Evolutionary conservation across 2,113 vertebrate species (phyloP).

Genomic region (Raja brachyura): DNA sequence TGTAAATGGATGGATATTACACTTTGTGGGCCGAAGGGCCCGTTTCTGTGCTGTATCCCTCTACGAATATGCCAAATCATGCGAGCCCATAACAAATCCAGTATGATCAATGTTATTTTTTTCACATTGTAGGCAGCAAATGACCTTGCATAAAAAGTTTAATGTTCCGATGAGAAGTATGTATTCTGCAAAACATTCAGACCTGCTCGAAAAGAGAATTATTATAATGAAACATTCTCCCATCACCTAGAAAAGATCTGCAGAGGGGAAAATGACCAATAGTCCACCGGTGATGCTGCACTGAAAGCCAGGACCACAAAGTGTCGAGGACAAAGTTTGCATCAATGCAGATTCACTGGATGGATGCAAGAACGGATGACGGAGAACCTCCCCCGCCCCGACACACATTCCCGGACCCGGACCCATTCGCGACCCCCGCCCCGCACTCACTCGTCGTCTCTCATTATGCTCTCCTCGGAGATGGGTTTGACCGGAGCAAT

Average conservation of each 20-base stretch:
- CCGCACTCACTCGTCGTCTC: conserved; percentile 84
- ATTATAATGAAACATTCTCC: not conserved
- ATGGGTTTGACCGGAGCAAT: conserved; percentile 72
- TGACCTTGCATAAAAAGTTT: not conserved
- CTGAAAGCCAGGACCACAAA: not conserved
- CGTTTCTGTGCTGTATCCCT: too few species aligned
- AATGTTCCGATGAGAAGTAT: not conserved
- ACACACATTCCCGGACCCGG: not conserved
- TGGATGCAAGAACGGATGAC: not conserved
- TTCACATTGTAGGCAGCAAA: not conserved
- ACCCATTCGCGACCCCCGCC: too few species aligned
- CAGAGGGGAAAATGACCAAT: not conserved
- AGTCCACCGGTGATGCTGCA: not conserved
- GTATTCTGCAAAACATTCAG: not conserved
- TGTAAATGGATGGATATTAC: too few species aligned
- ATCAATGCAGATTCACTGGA: not conserved
- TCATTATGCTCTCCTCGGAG: conserved; percentile 74
- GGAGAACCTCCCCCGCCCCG: not conserved
- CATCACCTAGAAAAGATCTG: not conserved
- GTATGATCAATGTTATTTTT: not conserved
- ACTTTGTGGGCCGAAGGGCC: too few species aligned
- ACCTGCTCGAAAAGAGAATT: not conserved
- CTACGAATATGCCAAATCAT: not conserved
- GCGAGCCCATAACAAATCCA: not conserved
- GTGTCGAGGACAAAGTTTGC: conserved; percentile 16